phyloP scores from a whole-genome alignment of 2,797 vertebrate genomes.

The Columba guinea region DNA sequence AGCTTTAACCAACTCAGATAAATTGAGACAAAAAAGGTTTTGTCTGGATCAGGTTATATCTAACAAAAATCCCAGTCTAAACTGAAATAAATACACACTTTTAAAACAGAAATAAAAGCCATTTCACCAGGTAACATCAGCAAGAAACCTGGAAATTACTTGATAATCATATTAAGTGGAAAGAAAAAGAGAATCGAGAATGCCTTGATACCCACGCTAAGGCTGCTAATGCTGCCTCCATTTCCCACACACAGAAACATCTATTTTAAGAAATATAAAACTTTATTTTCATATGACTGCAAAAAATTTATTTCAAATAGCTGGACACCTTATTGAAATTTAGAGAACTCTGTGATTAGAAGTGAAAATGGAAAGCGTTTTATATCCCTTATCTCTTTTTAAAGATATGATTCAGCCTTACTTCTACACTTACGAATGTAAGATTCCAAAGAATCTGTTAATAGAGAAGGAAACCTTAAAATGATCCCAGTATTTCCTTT shows the following conservation, averaged over 20 bases:
- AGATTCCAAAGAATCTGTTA: not conserved
- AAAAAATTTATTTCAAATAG: not conserved
- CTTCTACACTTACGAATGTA: accelerated
- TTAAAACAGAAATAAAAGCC: not conserved
- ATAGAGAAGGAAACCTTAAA: not conserved
- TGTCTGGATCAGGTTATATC: not conserved
- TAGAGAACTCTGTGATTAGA: not conserved
- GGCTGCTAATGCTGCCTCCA: not conserved
- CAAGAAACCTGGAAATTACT: not conserved
- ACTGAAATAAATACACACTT: not conserved
- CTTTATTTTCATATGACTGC: not conserved
- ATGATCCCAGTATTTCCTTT: not conserved
- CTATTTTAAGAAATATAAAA: not conserved
- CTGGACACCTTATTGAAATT: not conserved
- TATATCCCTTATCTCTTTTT: not conserved
- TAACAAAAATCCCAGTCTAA: not conserved
- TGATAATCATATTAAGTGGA: not conserved
- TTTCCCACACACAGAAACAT: not conserved
- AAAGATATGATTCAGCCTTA: not conserved
- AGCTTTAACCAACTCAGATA: not conserved
- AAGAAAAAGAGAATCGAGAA: not conserved
- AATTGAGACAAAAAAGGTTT: not conserved
- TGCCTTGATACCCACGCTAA: not conserved
- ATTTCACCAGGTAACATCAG: not conserved
- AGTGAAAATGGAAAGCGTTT: not conserved